Conservation (phyloP, 2,113 vertebrate genomes). For the Bos taurus region DNA sequence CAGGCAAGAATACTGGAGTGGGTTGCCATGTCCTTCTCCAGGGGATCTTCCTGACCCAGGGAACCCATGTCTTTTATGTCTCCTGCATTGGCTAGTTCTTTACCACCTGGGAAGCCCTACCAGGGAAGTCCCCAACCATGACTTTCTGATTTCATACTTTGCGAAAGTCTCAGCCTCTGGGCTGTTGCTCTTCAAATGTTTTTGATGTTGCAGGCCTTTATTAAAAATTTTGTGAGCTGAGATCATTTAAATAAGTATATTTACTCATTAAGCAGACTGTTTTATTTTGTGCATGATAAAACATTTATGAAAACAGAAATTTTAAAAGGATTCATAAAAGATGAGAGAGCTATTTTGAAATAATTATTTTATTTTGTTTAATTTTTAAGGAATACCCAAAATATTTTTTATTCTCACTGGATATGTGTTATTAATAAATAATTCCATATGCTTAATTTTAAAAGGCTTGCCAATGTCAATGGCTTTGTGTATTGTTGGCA, state of each 20-base stretch:
- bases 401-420: background rate
- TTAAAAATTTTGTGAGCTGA: background rate
- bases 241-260: background rate
- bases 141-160: background rate
- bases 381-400: background rate
- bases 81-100: background rate
- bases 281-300: background rate
- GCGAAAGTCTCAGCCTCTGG: background rate
- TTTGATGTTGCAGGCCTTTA: background rate
- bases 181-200: background rate
- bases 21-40: background rate
- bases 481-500: background rate
- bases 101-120: background rate
- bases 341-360: background rate
- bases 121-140: background rate
- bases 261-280: background rate
- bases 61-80: background rate
- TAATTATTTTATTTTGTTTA: background rate
- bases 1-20: background rate
- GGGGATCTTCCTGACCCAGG: background rate
- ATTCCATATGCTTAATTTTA: background rate
- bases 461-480: background rate
- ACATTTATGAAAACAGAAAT: constrained; percentile 23
- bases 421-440: background rate
- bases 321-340: background rate